Evolutionary conservation across 2,113 vertebrate species (phyloP), one percentile per base, ranked within the genome.

Genomic region (Calyptomena viridis): DNA sequence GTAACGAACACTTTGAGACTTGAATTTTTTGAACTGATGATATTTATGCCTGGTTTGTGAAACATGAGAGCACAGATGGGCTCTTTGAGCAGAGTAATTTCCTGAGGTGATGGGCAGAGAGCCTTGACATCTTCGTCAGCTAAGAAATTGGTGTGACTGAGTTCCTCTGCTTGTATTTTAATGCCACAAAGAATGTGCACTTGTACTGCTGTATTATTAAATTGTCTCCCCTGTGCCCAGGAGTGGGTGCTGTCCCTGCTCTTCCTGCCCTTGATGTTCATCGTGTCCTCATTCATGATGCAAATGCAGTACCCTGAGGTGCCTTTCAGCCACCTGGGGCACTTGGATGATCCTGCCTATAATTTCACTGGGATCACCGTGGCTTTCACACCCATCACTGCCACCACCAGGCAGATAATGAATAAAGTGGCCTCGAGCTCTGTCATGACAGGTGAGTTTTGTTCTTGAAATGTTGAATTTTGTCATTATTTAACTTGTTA

Each of bases 191-290:
- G 27, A 30, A 8, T 2, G 1, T 1, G 20, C 4, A 44, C 17
- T 6, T 5, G 1, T 1, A 1, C 8, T 14, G 14, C 35, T 39
- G 1, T 8, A 6, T 17, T 14, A n/a, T 12, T 44, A 8, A 22
- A 10, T 30, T 52, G 56, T 73, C 80, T 59, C 44, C 53, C 74
- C 46, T 77, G 22, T 37, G 1, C 8, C 6, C 22, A 98, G 98
- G 98, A 98, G 58, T 98, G 96, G 96, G 31, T 95, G 14, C 83
- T 96, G 58, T 96, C 97, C 13, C 85, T 96, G 62, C 47, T 97
- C 58, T 95, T 97, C 9, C 52, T 96, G 14, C 69, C 42, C 0
- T 11, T 97, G 83, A 4, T 90, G 12, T 72, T 91, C 63, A 2
- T 80, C 2, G 1, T 24, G 11, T 5, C n/a, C 35, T 0, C 0